Evolutionary conservation across 2,113 vertebrate species (phyloP), one percentile per base, ranked within the genome.

Genomic region (Psettodes erumei): DNA sequence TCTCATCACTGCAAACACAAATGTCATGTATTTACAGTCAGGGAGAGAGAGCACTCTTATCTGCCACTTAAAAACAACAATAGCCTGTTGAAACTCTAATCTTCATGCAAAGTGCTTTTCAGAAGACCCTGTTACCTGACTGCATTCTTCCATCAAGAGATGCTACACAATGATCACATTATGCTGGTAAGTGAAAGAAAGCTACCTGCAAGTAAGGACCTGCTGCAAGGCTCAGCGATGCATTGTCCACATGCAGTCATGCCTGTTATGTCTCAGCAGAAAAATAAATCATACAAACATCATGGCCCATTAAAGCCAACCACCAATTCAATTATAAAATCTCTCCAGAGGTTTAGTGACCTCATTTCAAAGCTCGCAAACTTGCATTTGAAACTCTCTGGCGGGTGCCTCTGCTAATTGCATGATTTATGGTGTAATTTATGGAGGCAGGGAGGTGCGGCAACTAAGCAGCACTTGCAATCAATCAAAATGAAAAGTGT

Each of bases 401-500:
- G 66, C 55, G 76, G 56, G 55, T 77, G 73, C 55, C 55, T 25
- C 33, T 27, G 69, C 75, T 83, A 91, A 88, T 89, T 76, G 60
- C 28, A 65, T 84, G 83, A 90, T 88, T 86, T 88, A 91, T 84
- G 71, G 79, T 21, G 58, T 80, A 64, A 66, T 82, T 85, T 88
- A 83, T 63, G 69, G 72, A 71, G 71, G 56, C 32, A 33, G 38
- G 71, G 71, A 72, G 65, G 77, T 74, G 78, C 25, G 11, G 83
- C 68, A 63, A 70, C 25, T 8, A n/a, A 81, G 27, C 35, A 62
- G 58, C 42, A 50, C 38, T 78, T 37, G 35, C 43, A 48, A 89
- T 92, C 73, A 82, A 75, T 89, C 88, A 86, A 62, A 85, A 51
- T 40, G 55, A 83, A 79, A 83, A 67, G 62, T 82, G 18, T 55